Evolutionary conservation across 2,888 invertebrate species (phyloP), one percentile per base, ranked within the genome.

Genomic region (Hemistola chrysoprasaria): DNA sequence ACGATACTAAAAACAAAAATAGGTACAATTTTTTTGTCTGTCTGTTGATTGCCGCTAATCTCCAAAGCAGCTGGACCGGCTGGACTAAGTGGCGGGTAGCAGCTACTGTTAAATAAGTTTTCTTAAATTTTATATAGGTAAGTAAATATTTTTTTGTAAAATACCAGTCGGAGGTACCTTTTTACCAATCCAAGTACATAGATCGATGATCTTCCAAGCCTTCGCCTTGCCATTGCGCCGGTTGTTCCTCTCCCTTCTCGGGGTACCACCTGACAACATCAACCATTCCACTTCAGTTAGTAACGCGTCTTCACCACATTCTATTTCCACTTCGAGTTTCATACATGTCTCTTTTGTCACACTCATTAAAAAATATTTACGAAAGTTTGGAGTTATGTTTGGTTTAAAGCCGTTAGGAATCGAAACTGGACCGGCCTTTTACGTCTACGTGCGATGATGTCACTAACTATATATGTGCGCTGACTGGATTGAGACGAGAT

Each of bases 161-260:
- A 16, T 16, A 16, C 2, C 4, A 16, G 4, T 2, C 4, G 16
- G 4, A 26, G 23, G 44, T 67, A 86, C 88, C 83, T 87, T 88
- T 64, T 65, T 78, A 21, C 87, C 87, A 32, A 88, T 78, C 88
- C 87, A 87, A 6, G 82, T 57, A 48, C 85, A 87, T 7, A 88
- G 58, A 42, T 86, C 87, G 47, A 83, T 62, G 23, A 88, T 60
- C 38, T 57, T 73, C 79, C 83, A 83, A 43, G 78, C 59, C 39
- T 71, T 81, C 1, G 78, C 48, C 37, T 75, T 80, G 33, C 51
- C 60, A 22, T 56, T 68, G 7, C 81, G 71, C 2, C 84, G 70
- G 30, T 60, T 44, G 26, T 40, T 65, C 43, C 65, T 76, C 20
- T 85, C 86, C 49, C 68, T 79, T 20, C 78, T 62, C 8, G 81